Percentiles rank a stretch among this genome's conserved stretches.
phyloP scores from a whole-genome alignment of 2,113 vertebrate species.

The Hipposideros armiger region DNA sequence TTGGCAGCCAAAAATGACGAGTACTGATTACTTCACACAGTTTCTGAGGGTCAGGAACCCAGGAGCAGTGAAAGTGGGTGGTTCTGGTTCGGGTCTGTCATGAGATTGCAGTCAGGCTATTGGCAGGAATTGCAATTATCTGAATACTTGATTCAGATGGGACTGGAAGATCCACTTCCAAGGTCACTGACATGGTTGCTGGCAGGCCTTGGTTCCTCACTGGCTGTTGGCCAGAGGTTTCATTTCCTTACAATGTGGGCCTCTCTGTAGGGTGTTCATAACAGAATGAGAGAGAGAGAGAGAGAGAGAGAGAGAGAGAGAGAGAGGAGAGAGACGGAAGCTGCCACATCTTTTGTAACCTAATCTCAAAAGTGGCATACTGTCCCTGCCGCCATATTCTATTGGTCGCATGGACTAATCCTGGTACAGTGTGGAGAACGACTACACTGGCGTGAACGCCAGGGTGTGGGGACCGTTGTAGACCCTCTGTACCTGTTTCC shows the following conservation, averaged over 20 bases:
- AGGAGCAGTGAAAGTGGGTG: not conserved
- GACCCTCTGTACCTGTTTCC: not conserved
- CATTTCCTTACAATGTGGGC: slow-evolving; percentile 32
- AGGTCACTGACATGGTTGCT: not conserved
- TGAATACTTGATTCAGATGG: not conserved
- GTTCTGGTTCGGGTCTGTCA: not conserved
- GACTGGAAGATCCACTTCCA: not conserved
- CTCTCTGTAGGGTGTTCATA: slow-evolving; percentile 11
- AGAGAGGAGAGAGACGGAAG: not conserved
- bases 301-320: not conserved
- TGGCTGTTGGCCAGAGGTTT: not conserved
- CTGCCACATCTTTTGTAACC: not conserved
- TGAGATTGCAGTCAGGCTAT: not conserved
- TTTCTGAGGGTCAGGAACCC: not conserved
- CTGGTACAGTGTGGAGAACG: rapidly evolving
- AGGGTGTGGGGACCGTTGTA: not conserved
- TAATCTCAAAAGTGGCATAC: not conserved
- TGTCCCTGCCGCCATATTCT: not conserved
- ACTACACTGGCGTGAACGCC: not conserved
- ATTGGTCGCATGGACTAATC: not conserved
- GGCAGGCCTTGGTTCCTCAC: not conserved
- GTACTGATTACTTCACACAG: too few species aligned
- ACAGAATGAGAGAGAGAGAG: not conserved
- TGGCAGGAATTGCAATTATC: not conserved
- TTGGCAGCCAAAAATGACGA: not conserved